These are phyloP conservation scores for Oncorhynchus keta DNA, from an alignment of 2,113 vertebrate genomes.

Conservation along the genomic window DNA sequence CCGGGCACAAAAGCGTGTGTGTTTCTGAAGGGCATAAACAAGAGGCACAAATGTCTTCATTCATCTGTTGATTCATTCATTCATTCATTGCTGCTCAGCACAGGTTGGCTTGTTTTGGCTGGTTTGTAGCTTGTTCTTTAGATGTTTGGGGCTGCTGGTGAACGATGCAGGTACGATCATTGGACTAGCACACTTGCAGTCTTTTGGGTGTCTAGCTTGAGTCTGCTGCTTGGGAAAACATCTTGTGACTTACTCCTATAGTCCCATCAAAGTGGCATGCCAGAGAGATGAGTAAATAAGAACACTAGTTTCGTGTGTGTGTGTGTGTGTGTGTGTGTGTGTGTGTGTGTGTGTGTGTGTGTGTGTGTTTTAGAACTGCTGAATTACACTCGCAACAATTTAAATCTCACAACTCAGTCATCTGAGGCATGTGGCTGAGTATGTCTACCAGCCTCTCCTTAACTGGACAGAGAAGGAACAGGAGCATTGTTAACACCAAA, in stretches of 20 bases:
- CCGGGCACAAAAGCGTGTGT: conserved; percentile 5
- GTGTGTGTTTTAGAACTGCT: too few species aligned
- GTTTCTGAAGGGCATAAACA: background rate
- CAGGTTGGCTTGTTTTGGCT: background rate
- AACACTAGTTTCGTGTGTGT: background rate
- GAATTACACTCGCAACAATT: background rate
- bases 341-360: background rate
- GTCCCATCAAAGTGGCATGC: conserved; percentile 40
- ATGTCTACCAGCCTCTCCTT: too few species aligned
- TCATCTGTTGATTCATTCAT: conserved; percentile 23
- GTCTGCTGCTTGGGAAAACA: conserved; percentile 15
- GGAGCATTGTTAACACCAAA: conserved; percentile 51
- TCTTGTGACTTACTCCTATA: conserved; percentile 47
- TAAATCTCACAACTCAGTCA: conserved; percentile 41
- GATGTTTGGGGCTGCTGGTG: too few species aligned
- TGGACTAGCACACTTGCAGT: too few species aligned
- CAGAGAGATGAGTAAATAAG: conserved; percentile 35
- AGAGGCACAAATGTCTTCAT: conserved; percentile 14
- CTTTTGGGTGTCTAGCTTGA: too few species aligned
- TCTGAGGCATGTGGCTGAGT: conserved; percentile 42
- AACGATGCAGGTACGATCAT: background rate
- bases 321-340: conserved; percentile 19
- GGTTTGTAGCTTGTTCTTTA: too few species aligned
- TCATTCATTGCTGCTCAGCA: conserved; percentile 27
- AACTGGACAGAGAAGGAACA: conserved; percentile 12